Conservation (phyloP, 2,888 invertebrate species). For the Plebejus anna region DNA sequence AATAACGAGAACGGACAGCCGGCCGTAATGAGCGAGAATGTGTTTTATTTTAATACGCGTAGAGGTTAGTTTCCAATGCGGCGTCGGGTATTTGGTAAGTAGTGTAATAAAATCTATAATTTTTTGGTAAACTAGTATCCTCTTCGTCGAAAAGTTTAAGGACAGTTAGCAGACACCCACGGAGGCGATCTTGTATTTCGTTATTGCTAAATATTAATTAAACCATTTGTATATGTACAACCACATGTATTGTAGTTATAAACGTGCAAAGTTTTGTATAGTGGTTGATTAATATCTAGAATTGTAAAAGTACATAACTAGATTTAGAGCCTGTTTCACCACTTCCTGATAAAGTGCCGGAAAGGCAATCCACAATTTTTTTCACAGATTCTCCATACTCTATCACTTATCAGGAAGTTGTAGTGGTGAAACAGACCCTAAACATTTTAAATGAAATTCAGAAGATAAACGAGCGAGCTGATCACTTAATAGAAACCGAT, state of each 20-base stretch:
- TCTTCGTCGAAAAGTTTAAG: conserved; percentile 61
- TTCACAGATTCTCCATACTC: too few relatives aligned
- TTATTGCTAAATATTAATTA: conserved; percentile 34
- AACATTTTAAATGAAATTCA: too few relatives aligned
- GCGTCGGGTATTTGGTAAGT: conserved; percentile 47
- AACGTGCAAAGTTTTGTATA: too few relatives aligned
- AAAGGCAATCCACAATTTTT: too few relatives aligned
- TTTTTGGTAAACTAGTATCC: conserved; percentile 56
- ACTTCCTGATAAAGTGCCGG: too few relatives aligned
- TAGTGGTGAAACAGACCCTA: too few relatives aligned
- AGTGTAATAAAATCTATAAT: conserved; percentile 51
- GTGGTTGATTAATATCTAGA: neutral
- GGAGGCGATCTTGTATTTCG: conserved; percentile 33
- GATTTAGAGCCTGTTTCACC: too few relatives aligned
- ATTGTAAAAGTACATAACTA: neutral
- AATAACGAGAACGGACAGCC: conserved; percentile 55
- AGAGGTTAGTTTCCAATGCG: conserved; percentile 44
- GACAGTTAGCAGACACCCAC: conserved; percentile 42
- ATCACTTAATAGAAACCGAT: too few relatives aligned
- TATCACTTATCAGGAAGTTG: too few relatives aligned
- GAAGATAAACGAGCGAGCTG: too few relatives aligned
- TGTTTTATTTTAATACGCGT: conserved; percentile 40
- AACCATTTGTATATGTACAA: conserved; percentile 18
- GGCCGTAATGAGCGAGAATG: conserved; percentile 41
- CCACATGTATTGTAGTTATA: too few relatives aligned